Conservation (phyloP, 2,888 invertebrate genomes). For the Drosophila algonquin region DNA sequence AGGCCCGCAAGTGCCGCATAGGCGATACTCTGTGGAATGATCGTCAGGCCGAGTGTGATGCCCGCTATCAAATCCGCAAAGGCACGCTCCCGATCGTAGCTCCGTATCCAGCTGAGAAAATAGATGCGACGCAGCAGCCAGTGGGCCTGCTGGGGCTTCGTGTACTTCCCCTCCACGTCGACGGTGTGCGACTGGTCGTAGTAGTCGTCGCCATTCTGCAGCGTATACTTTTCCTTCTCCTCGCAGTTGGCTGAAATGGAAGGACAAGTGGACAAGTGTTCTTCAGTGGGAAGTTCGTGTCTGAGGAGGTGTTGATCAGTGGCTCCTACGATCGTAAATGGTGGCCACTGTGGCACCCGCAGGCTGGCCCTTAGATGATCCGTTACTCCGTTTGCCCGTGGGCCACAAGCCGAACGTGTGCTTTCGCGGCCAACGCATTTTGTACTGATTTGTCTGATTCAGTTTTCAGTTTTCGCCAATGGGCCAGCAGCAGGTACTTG, state of each 20-base stretch:
- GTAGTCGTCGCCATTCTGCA: slow-evolving; percentile 58
- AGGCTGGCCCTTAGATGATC: not conserved
- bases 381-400: slow-evolving; percentile 1
- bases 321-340: slow-evolving; percentile 67
- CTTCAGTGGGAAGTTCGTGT: not conserved
- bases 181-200: slow-evolving; percentile 50
- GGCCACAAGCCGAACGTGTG: slow-evolving; percentile 61
- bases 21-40: slow-evolving; percentile 97
- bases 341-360: slow-evolving; percentile 43
- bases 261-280: not conserved
- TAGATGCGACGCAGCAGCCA: slow-evolving; percentile 84
- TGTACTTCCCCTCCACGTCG: slow-evolving; percentile 68
- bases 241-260: slow-evolving; percentile 59
- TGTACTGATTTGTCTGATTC: slow-evolving; percentile 56
- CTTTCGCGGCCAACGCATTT: slow-evolving; percentile 75
- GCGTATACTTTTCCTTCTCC: slow-evolving; percentile 59
- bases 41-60: slow-evolving; percentile 93
- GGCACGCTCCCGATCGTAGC: slow-evolving; percentile 88
- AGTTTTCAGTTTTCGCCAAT: slow-evolving; percentile 45
- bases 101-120: slow-evolving; percentile 87
- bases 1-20: slow-evolving; percentile 94
- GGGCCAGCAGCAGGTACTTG: slow-evolving; percentile 21
- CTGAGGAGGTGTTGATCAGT: too few species aligned
- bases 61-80: slow-evolving; percentile 94
- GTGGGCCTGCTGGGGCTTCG: slow-evolving; percentile 64